Base-by-base conservation (phyloP, 2,888 invertebrate genomes). In the Acleris cristana region DNA sequence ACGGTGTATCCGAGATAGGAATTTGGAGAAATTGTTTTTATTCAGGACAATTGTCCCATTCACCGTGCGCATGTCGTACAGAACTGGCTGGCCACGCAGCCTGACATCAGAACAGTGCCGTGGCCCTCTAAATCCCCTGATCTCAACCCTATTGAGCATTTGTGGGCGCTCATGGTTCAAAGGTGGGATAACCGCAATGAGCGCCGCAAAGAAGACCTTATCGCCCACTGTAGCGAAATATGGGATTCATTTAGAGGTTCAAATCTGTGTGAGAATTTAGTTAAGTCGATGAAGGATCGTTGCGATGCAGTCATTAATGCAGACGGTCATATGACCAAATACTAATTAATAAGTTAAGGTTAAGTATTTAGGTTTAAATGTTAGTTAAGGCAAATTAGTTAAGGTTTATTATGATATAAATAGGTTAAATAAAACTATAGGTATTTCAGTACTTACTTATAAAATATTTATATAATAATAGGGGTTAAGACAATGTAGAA, bases 151-250 rank as follows among this genome's bases (percentile, higher is more conserved):
- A 68, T 70, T 2, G 70, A 70, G 60, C 65, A 69, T 61, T 30
- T 71, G 30, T 71, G 69, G 71, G 70, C 60, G 16, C 59, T 69
- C 44, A 72, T 70, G 70, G 63, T 67, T 26, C 69, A 70, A 48
- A 45, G 57, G 44, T 71, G 69, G 71, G 61, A 71, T 21, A 56
- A 12, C 12, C 26, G 61, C 23, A 45, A 26, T 5, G 67, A 69
- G 21, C 52, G 71, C 23, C 70, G 64, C 8, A 51, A 52, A 23
- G 65, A 58, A 3, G 55, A 55, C 18, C 53, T 64, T 8, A 55
- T 52, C 30, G 14, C 59, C 26, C 64, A 67, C 26, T 60, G 64
- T 23, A 44, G 64, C 19, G 40, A 55, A 18, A 56, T 69, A 12
- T 21, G 55, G 55, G 55, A 55, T 0, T 18, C 34, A 8, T 12